Percentiles rank a stretch among this genome's conserved stretches.
These are phyloP conservation scores for Mormyrops boulengeri DNA, from an alignment of 2,797 vertebrate species.

Conservation along the genomic window DNA sequence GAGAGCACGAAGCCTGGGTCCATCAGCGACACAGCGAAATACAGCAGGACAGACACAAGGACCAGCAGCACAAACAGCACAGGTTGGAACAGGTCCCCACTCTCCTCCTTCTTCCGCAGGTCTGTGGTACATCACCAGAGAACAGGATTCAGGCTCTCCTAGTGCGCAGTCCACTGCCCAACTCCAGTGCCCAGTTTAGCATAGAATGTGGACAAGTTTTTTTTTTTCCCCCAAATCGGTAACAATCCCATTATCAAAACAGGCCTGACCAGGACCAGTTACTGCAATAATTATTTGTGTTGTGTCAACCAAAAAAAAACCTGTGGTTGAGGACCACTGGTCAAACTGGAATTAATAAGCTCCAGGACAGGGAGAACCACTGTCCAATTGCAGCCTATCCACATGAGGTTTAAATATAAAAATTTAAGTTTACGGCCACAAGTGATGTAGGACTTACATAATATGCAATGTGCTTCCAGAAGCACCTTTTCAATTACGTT, in stretches of 20 bases:
- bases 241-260: not conserved
- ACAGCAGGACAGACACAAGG: constrained; percentile 72
- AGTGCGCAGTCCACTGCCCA: not conserved
- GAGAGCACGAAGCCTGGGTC: constrained; percentile 83
- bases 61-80: constrained; percentile 69
- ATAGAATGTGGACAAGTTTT: not conserved
- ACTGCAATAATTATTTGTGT: not conserved
- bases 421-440: not conserved
- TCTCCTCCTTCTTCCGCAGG: constrained; percentile 64
- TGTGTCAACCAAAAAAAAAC: not conserved
- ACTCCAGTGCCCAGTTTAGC: not conserved
- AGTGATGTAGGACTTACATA: not conserved
- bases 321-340: not conserved
- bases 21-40: constrained; percentile 84
- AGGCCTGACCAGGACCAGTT: not conserved
- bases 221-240: no score
- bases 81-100: constrained; percentile 66
- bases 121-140: constrained; percentile 47
- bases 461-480: not conserved
- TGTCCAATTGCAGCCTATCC: not conserved
- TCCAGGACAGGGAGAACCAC: not conserved
- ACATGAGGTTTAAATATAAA: not conserved
- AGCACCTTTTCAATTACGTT: not conserved
- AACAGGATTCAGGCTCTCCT: not conserved
- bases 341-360: not conserved